Evolutionary conservation across 2,888 invertebrate species (phyloP), one percentile per base, ranked within the genome.

Genomic region (Drosophila melanocephala): DNA sequence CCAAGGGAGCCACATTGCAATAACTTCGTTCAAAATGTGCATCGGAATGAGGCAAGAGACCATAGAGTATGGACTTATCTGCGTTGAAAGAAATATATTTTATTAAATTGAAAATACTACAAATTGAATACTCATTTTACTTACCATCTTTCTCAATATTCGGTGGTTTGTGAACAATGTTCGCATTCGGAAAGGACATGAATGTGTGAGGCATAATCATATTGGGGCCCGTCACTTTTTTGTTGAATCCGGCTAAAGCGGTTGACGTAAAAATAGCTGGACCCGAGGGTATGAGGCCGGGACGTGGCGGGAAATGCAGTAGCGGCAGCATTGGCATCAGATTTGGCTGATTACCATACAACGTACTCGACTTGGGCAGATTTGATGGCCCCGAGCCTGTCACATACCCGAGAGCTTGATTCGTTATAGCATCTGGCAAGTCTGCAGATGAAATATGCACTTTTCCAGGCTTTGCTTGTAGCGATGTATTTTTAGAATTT

Each of bases 211-310:
- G 55, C 35, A 76, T 65, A 10, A 72, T 50, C 50, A 80, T 33
- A 32, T 56, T 79, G 0, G 53, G 33, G 19, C 6, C 61, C 22
- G 58, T 14, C 5, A 58, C 28, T 12, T 76, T 72, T 65, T 79
- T 61, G 44, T 19, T 74, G 66, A 91, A 89, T 35, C 76, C 78
- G 4, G 79, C 73, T 2, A 92, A 62, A 5, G 77, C 73, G 16
- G 85, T 61, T 10, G 90, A 77, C 7, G 95, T 94, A 81, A 95
- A 94, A 3, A 95, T 87, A 0, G 94, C 94, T 53, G 94, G 93
- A 47, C 94, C 94, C 5, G 84, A 70, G 16, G 95, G 95, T 16
- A 58, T 95, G 67, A 95, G 87, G 2, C 95, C 95, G 60, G 95
- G 94, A 2, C 95, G 94, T 19, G 94, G 93, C 22, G 94, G 94